Evolutionary conservation across 2,113 vertebrate species (phyloP), one percentile per base, ranked within the genome.

Genomic region (Rhinogobius similis): DNA sequence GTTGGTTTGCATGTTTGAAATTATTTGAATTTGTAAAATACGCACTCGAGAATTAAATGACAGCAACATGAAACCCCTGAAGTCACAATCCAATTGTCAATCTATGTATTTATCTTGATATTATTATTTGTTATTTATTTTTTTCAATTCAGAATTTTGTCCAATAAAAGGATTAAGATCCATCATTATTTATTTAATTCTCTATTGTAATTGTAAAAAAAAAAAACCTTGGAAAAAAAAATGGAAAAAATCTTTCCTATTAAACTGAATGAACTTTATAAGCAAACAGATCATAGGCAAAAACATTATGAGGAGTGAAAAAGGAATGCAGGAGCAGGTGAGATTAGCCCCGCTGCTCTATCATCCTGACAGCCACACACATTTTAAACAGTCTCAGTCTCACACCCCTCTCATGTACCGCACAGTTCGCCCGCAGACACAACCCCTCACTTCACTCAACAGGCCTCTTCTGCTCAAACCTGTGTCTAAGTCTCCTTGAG

Each of bases 111-210:
- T 82, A 69, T 80, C 14, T 75, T 77, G 53, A 68, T 46, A 44
- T 64, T 43, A 68, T 67, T 43, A 46, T 66, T 21, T 70, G 48
- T 27, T 82, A 84, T 73, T 82, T 83, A 77, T 83, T 84, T 81
- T 69, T 58, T 46, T n/a, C 3, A 48, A 48, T 48, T 48, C 46
- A 48, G 46, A n/a, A 48, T 48, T 48, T 48, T 50, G 68, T 64
- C 1, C 63, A 82, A 81, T 76, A 71, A 80, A 77, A 62, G 10
- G 58, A 55, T 70, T 64, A 58, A 4, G 52, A 23, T 55, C 58
- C 21, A 26, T 26, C 5, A 26, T 55, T 55, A 26, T 55, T 24
- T 26, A 23, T 52, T 52, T n/a, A n/a, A n/a, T n/a, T n/a, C n/a
- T n/a, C n/a, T n/a, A n/a, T n/a, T n/a, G n/a, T n/a, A n/a, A n/a